These are phyloP conservation scores for Candidula unifasciata DNA, from an alignment of 2,888 invertebrate genomes.

Conservation along the genomic window DNA sequence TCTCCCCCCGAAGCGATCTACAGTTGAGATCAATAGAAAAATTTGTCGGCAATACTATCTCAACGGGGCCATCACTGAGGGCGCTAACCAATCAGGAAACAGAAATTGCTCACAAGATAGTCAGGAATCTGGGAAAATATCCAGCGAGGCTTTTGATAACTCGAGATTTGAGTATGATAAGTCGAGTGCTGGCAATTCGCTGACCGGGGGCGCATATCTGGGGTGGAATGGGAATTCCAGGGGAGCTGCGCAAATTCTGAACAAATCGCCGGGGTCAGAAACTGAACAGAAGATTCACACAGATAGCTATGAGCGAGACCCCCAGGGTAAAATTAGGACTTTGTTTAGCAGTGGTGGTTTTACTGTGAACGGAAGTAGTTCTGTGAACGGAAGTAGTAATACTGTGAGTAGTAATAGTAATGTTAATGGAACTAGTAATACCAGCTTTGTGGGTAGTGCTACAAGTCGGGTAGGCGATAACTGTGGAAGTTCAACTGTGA, in stretches of 20 bases:
- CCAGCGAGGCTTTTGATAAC: conserved; percentile 22
- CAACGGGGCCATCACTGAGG: neutral
- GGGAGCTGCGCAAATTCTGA: neutral
- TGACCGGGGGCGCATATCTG: neutral
- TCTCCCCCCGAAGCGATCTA: neutral
- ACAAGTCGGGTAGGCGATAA: neutral
- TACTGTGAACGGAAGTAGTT: neutral
- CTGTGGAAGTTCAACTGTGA: neutral
- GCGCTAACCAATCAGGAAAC: conserved; percentile 18
- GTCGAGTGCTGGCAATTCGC: neutral
- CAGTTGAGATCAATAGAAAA: neutral
- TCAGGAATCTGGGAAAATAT: conserved; percentile 25
- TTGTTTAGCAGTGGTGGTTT: neutral
- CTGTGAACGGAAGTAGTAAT: too few species aligned
- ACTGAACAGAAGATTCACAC: conserved; percentile 34
- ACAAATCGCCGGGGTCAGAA: conserved; percentile 31
- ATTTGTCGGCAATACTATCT: neutral
- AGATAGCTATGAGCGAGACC: conserved; percentile 35
- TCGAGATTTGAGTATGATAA: neutral
- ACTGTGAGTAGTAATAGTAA: neutral
- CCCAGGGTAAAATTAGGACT: conserved; percentile 20
- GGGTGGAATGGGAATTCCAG: neutral
- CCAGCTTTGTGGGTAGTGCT: neutral
- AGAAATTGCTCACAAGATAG: conserved; percentile 19
- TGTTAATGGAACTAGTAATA: neutral